A percentile compares a stretch with the other conserved stretches of the same genome.
Evolutionary conservation across 1,140 invertebrate species (phyloP).

Genomic region (Bombyx mandarina): DNA sequence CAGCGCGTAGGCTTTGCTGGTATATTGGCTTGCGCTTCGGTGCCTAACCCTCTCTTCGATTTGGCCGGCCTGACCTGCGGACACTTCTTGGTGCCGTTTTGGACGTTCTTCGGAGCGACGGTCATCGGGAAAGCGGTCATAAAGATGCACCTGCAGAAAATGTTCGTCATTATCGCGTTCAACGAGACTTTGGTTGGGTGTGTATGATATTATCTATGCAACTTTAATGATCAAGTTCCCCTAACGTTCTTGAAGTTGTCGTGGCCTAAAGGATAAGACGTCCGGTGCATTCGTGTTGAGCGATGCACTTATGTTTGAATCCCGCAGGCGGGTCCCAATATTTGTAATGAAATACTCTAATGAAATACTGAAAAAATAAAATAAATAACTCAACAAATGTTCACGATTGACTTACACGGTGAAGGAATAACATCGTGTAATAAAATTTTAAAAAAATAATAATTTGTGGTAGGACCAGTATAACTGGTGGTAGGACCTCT

Average conservation of each 20-base stretch:
- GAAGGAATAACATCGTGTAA: no score
- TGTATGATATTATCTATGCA: conserved; percentile 18
- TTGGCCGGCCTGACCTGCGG: conserved; percentile 98
- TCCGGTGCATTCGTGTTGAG: no score
- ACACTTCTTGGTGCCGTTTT: conserved; percentile 98
- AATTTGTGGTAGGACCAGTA: no score
- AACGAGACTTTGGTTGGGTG: conserved; percentile 83
- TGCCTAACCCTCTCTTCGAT: conserved; percentile 99
- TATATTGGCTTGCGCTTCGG: conserved; percentile 96
- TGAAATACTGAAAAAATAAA: no score
- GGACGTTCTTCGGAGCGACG: conserved; percentile 99
- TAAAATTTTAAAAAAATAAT: no score
- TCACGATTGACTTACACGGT: no score
- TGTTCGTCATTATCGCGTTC: conserved; percentile 86
- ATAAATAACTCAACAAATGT: no score
- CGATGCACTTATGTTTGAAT: no score
- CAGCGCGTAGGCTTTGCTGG: conserved; percentile 97
- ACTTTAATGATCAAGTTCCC: no score
- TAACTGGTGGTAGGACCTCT: no score
- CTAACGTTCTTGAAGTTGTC: not conserved
- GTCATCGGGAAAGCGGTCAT: conserved; percentile 98
- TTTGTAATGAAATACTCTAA: no score
- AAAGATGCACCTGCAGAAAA: conserved; percentile 99
- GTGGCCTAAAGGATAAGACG: not conserved
- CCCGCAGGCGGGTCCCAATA: no score